Percentiles rank a stretch among this genome's conserved stretches.
Conservation (phyloP, 1,140 invertebrate species). For the Uloborus diversus region DNA sequence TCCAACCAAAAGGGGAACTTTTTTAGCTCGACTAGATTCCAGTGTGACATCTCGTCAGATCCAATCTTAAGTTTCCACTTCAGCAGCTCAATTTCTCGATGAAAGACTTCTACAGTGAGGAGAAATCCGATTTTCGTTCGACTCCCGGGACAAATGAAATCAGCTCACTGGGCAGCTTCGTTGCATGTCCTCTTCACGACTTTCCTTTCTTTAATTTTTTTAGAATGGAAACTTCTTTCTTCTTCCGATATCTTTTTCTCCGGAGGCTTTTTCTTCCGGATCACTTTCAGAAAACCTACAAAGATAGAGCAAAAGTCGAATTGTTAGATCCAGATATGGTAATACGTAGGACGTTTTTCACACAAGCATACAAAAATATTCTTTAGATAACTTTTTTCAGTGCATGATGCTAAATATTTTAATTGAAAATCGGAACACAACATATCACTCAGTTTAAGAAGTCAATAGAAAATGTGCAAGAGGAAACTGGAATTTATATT, state of each 20-base stretch:
- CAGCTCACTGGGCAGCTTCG: neutral
- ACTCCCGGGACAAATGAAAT: constrained; percentile 16
- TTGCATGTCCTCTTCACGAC: neutral
- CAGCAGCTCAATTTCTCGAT: constrained; percentile 4
- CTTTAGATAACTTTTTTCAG: neutral
- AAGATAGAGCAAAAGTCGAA: neutral
- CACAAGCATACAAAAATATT: neutral
- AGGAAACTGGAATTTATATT: too few species aligned
- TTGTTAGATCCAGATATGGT: neutral
- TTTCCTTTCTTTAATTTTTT: neutral
- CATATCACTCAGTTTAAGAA: neutral
- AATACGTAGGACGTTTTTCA: neutral
- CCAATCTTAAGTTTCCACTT: constrained; percentile 19
- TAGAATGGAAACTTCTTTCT: neutral
- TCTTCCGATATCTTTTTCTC: neutral
- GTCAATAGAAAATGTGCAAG: neutral
- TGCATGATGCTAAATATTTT: neutral
- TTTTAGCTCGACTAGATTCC: neutral
- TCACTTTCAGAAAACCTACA: neutral
- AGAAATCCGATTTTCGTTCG: constrained; percentile 10
- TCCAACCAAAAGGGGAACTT: neutral
- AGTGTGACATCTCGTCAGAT: neutral
- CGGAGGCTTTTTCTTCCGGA: too few species aligned
- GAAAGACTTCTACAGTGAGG: neutral
- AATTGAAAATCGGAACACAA: neutral